Evolutionary conservation across 2,888 invertebrate species (phyloP).

Genomic region (Malachius bipustulatus): DNA sequence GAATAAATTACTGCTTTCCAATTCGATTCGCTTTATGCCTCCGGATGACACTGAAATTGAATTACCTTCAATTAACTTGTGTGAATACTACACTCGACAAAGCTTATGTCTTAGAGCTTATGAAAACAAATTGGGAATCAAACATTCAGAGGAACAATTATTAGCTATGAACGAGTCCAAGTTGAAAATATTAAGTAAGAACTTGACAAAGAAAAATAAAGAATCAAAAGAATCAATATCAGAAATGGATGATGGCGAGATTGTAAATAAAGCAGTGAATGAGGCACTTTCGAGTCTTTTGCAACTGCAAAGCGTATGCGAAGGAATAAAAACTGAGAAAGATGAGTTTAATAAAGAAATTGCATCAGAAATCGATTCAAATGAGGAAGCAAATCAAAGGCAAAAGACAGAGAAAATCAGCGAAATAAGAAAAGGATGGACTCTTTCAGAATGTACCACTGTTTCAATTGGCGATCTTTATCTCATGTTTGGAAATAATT

Average conservation of each 20-base stretch:
- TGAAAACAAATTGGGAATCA: conserved; percentile 55
- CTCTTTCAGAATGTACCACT: conserved; percentile 57
- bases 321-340: conserved; percentile 25
- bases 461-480: conserved; percentile 84
- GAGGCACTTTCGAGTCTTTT: conserved; percentile 31
- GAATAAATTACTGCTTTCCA: conserved; percentile 21
- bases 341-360: conserved; percentile 5
- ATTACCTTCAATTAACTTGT: conserved; percentile 59
- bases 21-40: conserved; percentile 37
- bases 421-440: conserved; percentile 61
- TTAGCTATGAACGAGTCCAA: conserved; percentile 27
- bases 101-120: conserved; percentile 69
- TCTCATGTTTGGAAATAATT: conserved; percentile 69
- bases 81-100: conserved; percentile 64
- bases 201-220: conserved; percentile 12
- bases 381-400: too few species aligned
- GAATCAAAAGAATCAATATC: conserved; percentile 3
- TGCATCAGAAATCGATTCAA: too few species aligned
- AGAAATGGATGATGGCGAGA: conserved; percentile 2
- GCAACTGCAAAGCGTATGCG: conserved; percentile 31
- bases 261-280: conserved; percentile 24
- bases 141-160: conserved; percentile 39
- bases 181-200: conserved; percentile 15
- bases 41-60: conserved; percentile 52
- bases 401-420: conserved; percentile 40